phyloP scores from a whole-genome alignment of 1,140 invertebrate genomes.

The Bacillus rossius region DNA sequence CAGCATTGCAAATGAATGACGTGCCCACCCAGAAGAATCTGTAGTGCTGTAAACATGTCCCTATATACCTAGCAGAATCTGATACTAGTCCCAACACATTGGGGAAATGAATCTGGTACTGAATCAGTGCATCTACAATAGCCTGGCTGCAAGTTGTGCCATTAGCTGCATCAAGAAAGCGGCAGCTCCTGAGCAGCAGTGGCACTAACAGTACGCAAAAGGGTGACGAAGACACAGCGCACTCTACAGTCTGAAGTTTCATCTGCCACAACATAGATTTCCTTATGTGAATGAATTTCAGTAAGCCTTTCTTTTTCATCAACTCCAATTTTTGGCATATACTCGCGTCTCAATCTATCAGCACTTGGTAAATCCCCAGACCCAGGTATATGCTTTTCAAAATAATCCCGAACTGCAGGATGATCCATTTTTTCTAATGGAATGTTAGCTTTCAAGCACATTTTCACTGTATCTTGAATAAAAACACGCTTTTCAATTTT shows the following conservation, averaged over 20 bases:
- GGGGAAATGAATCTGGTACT: not conserved
- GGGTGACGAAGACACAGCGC: not conserved
- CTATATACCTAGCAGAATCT: not conserved
- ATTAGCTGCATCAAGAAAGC: not conserved
- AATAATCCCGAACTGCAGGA: not conserved
- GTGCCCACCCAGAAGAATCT: not conserved
- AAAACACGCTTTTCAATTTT: no score
- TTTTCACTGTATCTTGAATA: no score
- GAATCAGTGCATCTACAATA: not conserved
- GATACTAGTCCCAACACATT: constrained; percentile 2
- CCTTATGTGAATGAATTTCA: not conserved
- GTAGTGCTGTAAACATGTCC: not conserved
- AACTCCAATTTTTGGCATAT: not conserved
- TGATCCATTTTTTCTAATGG: no score
- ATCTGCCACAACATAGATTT: not conserved
- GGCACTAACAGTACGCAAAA: not conserved
- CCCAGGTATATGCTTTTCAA: not conserved
- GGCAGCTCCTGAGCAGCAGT: not conserved
- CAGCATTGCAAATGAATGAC: not conserved
- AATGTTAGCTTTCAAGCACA: no score
- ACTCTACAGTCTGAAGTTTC: not conserved
- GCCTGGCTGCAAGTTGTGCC: constrained; percentile 1
- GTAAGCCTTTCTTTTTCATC: not conserved
- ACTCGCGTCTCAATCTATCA: not conserved
- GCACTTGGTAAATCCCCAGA: not conserved